Percentiles rank a stretch among this genome's conserved stretches.
Evolutionary conservation across 2,888 invertebrate species (phyloP).

Genomic region (Noctua comes): DNA sequence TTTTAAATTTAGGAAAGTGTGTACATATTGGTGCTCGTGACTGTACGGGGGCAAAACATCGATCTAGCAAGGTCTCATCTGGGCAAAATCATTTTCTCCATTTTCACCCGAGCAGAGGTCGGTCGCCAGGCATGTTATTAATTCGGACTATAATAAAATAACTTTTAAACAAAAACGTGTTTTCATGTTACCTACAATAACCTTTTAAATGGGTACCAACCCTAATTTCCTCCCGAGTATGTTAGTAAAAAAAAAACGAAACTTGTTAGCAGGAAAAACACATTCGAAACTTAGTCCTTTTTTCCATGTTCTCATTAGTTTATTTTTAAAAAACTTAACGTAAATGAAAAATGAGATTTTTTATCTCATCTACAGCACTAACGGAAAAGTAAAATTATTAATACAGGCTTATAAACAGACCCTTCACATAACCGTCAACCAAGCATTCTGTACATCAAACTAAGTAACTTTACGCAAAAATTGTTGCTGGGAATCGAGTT

Average conservation of each 20-base stretch:
- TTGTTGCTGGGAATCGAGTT: too few relatives aligned
- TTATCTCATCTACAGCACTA: constrained; percentile 13
- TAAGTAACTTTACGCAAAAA: too few relatives aligned
- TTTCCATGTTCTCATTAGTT: constrained; percentile 5
- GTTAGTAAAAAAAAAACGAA: not conserved
- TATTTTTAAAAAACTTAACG: not conserved
- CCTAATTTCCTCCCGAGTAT: not conserved
- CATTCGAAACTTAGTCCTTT: not conserved
- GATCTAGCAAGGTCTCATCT: too few relatives aligned
- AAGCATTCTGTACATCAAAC: too few relatives aligned
- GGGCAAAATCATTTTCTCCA: too few relatives aligned
- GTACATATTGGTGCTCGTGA: too few relatives aligned
- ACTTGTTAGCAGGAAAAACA: not conserved
- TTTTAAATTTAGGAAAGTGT: too few relatives aligned
- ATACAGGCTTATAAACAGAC: too few relatives aligned
- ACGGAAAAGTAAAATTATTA: constrained; percentile 36
- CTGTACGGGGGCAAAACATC: too few relatives aligned
- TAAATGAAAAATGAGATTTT: constrained; percentile 7
- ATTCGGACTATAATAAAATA: not conserved
- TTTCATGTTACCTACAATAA: not conserved
- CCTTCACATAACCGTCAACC: too few relatives aligned
- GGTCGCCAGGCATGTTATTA: not conserved
- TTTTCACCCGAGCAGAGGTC: too few relatives aligned
- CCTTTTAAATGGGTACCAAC: not conserved
- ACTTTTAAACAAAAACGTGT: not conserved